Evolutionary conservation across 2,797 vertebrate species (phyloP), one percentile per base, ranked within the genome.

Genomic region (Chlorospingus semifuscus): DNA sequence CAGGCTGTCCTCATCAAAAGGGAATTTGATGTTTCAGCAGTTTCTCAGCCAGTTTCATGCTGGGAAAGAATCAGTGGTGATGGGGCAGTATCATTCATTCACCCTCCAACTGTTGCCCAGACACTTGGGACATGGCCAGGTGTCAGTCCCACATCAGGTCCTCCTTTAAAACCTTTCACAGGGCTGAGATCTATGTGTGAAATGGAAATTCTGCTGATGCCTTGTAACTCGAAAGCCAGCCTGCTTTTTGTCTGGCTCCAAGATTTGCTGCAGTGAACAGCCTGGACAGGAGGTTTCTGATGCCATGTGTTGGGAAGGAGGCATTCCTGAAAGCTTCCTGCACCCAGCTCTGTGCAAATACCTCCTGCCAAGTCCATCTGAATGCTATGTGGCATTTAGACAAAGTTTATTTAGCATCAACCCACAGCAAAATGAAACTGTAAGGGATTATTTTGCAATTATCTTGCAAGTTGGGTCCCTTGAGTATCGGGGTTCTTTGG

Each of bases 21-120:
- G 30, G 66, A 97, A 91, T 84, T 57, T 47, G 89, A 87, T 89
- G 91, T 86, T 79, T 97, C 94, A 96, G 95, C 95, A 87, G 46
- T 90, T 96, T 82, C 78, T 83, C 81, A 75, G 95, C 94, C 94
- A 86, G 60, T 84, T 92, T 95, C 86, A 46, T 89, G 90, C 78
- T 59, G 92, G 83, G 68, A 77, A 92, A 94, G 87, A 91, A 87
- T 86, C 52, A 21, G 55, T 53, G 53, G 69, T 83, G 92, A 83
- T 53, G 90, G 90, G 81, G 56, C 71, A 57, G 39, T 71, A 56
- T 89, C 72, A 60, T 91, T 95, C 93, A 95, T 91, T 95, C 89
- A 49, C 53, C 65, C 65, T 87, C 61, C 93, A 86, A 90, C 69
- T 83, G 20, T 71, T 60, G 93, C 89, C 91, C 69, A 83, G 93